Percentiles rank a stretch among this genome's conserved stretches.
Conservation (phyloP, 2,888 invertebrate genomes). For the Netelia virgata region DNA sequence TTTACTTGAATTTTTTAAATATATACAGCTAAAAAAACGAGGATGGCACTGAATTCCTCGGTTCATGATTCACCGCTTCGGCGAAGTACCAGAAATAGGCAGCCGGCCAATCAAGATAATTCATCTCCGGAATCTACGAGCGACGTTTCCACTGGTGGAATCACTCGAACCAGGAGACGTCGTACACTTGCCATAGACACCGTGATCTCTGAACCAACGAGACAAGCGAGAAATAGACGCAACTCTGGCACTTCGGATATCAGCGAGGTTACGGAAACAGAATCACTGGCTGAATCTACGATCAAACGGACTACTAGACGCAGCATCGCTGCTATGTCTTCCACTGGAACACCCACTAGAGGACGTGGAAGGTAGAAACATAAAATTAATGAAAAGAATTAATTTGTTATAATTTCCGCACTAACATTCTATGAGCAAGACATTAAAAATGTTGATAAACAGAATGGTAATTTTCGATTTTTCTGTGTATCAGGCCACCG, state of each 20-base stretch:
- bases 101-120: slow-evolving; percentile 65
- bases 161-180: slow-evolving; percentile 59
- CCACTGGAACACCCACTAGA: slow-evolving; percentile 63
- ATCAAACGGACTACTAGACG: slow-evolving; percentile 64
- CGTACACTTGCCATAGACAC: slow-evolving; percentile 64
- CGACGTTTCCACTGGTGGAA: slow-evolving; percentile 59
- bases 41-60: slow-evolving; percentile 45
- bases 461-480: background rate
- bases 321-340: slow-evolving; percentile 47
- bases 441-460: too few relatives aligned
- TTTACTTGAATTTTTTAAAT: background rate
- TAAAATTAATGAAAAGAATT: background rate
- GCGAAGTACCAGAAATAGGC: slow-evolving; percentile 75
- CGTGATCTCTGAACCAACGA: slow-evolving; percentile 18
- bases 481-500: background rate
- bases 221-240: slow-evolving; percentile 67
- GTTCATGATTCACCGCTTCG: slow-evolving; percentile 75
- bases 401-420: too few relatives aligned
- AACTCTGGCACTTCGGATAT: slow-evolving; percentile 72
- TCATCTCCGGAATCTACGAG: slow-evolving; percentile 74
- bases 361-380: slow-evolving; percentile 35
- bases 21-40: slow-evolving; percentile 69
- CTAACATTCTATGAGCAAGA: too few relatives aligned
- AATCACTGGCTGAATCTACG: slow-evolving; percentile 53
- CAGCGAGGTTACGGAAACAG: slow-evolving; percentile 70